Evolutionary conservation across 2,888 invertebrate species (phyloP), one percentile per base, ranked within the genome.

Genomic region (Watsonalla cultraria): DNA sequence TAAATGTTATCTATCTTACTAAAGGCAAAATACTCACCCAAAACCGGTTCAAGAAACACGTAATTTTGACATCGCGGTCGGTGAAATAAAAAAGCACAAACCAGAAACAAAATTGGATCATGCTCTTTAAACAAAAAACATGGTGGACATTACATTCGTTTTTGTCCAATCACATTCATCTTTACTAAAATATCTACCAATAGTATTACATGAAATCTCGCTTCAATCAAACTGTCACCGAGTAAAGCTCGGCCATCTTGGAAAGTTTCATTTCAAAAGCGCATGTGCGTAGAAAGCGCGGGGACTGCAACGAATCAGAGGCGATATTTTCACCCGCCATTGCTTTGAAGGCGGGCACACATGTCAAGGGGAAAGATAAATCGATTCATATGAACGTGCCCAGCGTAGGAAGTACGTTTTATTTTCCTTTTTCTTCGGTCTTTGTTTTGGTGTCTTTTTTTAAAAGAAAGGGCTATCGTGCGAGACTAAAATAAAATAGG

Each of bases 201-300:
- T 64, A 51, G 45, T 47, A 54, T 45, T 24, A 37, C 37, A 15
- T 47, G 24, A 47, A 11, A 37, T n/a, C 11, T 52, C 33, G 46
- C 46, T 54, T 60, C 52, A 51, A 58, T 58, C 53, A 56, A 57
- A 58, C 59, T 63, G 51, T 65, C 59, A 56, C 13, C 47, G 14
- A 45, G 53, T 42, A 45, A 47, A 35, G 45, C 58, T 52, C 70
- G 59, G 81, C 84, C 84, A 84, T 84, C 45, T 78, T 82, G 78
- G 47, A 71, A 64, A 6, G 46, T 57, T 66, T 24, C 24, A 64
- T 69, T 72, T 72, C 58, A 66, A 71, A 66, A 71, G 71, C 79
- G 75, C 84, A 80, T 80, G 86, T 78, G 81, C 65, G 58, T 66
- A 70, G 80, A 85, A 84, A 84, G 80, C 76, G 69, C 70, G 64